phyloP scores from a whole-genome alignment of 1,140 invertebrate species.

The Euglossa dilemma region DNA sequence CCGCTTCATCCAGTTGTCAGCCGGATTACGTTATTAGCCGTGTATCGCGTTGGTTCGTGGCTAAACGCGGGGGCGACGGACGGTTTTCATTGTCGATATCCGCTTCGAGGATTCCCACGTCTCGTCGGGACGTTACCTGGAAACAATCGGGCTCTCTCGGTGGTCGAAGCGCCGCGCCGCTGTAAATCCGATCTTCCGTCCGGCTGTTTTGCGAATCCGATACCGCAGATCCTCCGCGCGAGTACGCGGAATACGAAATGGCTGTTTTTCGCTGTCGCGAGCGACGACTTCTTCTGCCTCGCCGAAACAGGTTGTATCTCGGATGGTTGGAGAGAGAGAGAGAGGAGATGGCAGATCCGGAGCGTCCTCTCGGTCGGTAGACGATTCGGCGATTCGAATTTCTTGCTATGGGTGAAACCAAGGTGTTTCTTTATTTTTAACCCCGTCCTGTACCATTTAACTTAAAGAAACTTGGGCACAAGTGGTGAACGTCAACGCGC shows the following conservation, averaged over 20 bases:
- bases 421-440: no score
- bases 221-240: conserved; percentile 35
- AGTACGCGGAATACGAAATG: conserved; percentile 35
- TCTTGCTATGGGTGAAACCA: not conserved
- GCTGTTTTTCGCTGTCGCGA: conserved; percentile 10
- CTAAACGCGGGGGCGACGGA: conserved; percentile 68
- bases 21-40: conserved; percentile 69
- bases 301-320: not conserved
- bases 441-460: no score
- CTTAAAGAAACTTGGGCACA: no score
- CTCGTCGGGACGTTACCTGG: conserved; percentile 69
- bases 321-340: not conserved
- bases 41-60: conserved; percentile 73
- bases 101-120: conserved; percentile 75
- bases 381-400: not conserved
- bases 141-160: conserved; percentile 70
- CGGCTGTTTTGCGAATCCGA: conserved; percentile 62
- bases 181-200: conserved; percentile 61
- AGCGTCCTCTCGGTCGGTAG: not conserved
- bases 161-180: conserved; percentile 37
- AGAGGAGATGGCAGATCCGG: not conserved
- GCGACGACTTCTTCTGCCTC: not conserved
- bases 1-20: conserved; percentile 10
- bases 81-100: conserved; percentile 68
- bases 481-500: no score